phyloP scores from a whole-genome alignment of 2,113 vertebrate genomes.

The Hemichromis elongatus region DNA sequence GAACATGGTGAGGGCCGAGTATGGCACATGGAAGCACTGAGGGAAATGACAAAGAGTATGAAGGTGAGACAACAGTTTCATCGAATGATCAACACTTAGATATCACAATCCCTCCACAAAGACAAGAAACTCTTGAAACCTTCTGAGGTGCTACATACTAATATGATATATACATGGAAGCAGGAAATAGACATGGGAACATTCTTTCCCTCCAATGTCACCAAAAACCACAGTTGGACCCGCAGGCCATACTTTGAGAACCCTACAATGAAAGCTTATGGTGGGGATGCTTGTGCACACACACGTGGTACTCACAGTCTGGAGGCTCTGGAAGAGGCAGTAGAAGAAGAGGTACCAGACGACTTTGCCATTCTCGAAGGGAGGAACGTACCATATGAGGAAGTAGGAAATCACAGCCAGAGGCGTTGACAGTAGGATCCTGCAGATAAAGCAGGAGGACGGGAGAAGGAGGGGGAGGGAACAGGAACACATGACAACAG shows the following conservation, averaged over 20 bases:
- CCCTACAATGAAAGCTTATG: not conserved
- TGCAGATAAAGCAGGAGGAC: constrained; percentile 24
- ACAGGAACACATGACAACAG: not conserved
- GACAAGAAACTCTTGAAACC: not conserved
- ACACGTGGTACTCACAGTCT: constrained; percentile 81
- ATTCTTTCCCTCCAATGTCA: not conserved
- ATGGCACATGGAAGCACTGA: constrained; percentile 98
- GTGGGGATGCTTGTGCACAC: not conserved
- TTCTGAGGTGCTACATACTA: not conserved
- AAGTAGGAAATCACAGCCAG: constrained; percentile 86
- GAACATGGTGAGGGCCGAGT: constrained; percentile 98
- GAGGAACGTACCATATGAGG: constrained; percentile 93
- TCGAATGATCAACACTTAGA: not conserved
- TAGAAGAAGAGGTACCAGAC: constrained; percentile 96
- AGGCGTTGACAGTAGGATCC: constrained; percentile 91
- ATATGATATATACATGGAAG: not conserved
- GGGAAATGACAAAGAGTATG: not conserved
- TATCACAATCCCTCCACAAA: not conserved
- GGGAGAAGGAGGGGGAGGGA: not conserved
- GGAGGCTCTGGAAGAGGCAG: constrained; percentile 92
- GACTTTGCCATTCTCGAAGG: constrained; percentile 78
- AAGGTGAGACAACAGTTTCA: not conserved
- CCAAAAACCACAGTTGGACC: not conserved
- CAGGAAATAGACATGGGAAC: not conserved
- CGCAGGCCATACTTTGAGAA: not conserved